phyloP scores from a whole-genome alignment of 1,140 invertebrate genomes.

The Sarcophaga peregrina region DNA sequence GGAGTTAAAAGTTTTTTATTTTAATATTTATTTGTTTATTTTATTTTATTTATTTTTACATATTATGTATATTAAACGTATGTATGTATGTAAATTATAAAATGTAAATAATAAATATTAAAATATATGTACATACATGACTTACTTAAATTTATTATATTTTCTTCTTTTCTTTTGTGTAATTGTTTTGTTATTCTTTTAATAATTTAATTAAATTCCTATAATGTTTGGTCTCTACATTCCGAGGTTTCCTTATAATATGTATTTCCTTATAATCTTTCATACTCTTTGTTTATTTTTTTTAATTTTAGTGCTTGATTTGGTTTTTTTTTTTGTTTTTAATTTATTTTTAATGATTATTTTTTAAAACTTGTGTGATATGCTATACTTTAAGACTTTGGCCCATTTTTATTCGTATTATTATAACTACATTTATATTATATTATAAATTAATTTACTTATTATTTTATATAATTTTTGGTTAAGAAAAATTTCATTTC shows the following conservation, averaged over 20 bases:
- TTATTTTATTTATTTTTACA: no score
- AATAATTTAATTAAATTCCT: not conserved
- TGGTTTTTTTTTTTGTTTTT: not conserved
- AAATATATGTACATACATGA: not conserved
- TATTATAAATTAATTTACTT: no score
- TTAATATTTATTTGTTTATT: no score
- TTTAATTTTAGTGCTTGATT: not conserved
- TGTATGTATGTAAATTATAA: not conserved
- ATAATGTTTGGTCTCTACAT: not conserved
- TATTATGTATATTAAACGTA: not conserved
- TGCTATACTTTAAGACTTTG: slow-evolving; percentile 28
- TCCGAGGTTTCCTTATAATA: not conserved
- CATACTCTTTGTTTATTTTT: not conserved
- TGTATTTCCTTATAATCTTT: no score
- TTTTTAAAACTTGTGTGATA: not conserved
- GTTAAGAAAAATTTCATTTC: not conserved
- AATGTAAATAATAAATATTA: slow-evolving; percentile 12
- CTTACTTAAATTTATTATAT: not conserved
- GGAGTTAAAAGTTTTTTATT: not conserved
- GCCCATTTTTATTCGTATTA: slow-evolving; percentile 3
- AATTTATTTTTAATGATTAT: not conserved
- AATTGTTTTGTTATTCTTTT: not conserved
- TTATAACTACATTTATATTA: slow-evolving; percentile 2
- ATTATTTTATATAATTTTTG: no score
- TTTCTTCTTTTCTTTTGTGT: not conserved